Percentiles rank a stretch among this genome's conserved stretches.
These are phyloP conservation scores for Pinctada fucata DNA, from an alignment of 2,888 invertebrate genomes.

Conservation along the genomic window DNA sequence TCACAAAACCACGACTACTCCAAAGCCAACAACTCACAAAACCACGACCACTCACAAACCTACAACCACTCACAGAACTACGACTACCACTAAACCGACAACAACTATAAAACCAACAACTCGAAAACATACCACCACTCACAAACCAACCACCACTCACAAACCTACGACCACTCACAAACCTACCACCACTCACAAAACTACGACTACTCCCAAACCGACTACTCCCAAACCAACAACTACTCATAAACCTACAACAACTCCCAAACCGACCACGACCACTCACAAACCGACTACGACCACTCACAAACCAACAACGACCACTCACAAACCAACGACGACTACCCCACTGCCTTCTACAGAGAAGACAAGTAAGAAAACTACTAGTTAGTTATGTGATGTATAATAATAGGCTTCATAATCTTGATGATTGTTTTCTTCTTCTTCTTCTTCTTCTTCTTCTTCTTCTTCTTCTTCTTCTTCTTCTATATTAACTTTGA, in stretches of 20 bases:
- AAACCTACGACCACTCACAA: not conserved
- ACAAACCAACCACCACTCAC: conserved; percentile 15
- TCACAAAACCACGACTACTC: not conserved
- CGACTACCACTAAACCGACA: not conserved
- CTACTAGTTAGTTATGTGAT: not conserved
- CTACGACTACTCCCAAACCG: not conserved
- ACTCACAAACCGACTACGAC: not conserved
- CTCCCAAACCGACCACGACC: not conserved
- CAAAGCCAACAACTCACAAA: not conserved
- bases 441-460: too few species aligned
- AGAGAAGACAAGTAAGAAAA: not conserved
- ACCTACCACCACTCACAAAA: not conserved
- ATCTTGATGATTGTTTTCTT: too few species aligned
- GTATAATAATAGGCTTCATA: not conserved
- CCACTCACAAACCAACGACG: conserved; percentile 10
- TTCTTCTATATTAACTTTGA: too few species aligned
- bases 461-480: too few species aligned
- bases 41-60: conserved; percentile 8
- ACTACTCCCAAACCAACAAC: not conserved
- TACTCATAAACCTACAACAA: conserved; percentile 6
- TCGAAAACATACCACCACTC: not conserved
- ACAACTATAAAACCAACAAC: not conserved
- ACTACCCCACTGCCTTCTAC: conserved; percentile 12
- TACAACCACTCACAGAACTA: not conserved
- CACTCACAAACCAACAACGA: not conserved